These are phyloP conservation scores for Mus minutoides DNA, from an alignment of 2,797 vertebrate species.

Conservation along the genomic window DNA sequence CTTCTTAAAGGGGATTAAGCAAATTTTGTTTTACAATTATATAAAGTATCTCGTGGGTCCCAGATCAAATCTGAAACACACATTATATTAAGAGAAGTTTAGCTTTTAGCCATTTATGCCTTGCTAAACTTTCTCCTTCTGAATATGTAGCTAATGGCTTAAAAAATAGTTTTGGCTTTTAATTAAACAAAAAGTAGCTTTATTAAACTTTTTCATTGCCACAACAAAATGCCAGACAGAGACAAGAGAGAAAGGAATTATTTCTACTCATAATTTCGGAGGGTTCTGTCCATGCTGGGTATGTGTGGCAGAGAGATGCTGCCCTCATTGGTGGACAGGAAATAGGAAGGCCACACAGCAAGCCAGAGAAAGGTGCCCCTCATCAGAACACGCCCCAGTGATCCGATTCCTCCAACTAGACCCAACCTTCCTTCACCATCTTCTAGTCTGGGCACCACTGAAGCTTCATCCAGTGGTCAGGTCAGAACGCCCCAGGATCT, in stretches of 20 bases:
- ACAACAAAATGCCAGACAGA: not conserved
- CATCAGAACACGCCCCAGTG: not conserved
- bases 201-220: not conserved
- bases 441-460: not conserved
- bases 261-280: not conserved
- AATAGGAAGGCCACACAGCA: not conserved
- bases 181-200: not conserved
- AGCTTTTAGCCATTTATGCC: not conserved
- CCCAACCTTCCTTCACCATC: not conserved
- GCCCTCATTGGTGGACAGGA: not conserved
- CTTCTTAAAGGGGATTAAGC: not conserved
- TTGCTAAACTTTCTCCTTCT: not conserved
- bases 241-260: not conserved
- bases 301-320: not conserved
- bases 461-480: not conserved
- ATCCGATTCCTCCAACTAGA: not conserved
- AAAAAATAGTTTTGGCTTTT: conserved; percentile 7
- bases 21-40: not conserved
- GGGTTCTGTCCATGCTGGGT: not conserved
- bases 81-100: not conserved
- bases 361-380: not conserved
- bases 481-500: not conserved
- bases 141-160: not conserved
- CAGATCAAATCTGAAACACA: not conserved
- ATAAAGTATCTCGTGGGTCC: not conserved